Conservation (phyloP, 2,113 vertebrate species). For the Pluvialis apricaria region DNA sequence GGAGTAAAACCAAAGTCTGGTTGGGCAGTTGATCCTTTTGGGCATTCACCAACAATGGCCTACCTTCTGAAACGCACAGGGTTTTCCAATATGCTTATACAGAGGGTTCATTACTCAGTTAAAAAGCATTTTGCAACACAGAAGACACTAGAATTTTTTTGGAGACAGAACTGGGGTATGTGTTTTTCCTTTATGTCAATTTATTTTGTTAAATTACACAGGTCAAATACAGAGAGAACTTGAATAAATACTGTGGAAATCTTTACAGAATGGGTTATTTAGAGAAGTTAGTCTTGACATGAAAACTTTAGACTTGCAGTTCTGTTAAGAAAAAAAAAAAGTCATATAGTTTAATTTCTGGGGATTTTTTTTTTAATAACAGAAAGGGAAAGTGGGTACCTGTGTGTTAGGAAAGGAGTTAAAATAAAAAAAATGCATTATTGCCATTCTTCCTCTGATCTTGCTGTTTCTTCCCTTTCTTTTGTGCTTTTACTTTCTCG, state of each 20-base stretch:
- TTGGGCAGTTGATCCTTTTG: conserved; percentile 92
- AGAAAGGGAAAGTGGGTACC: not conserved
- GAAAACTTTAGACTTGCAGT: not conserved
- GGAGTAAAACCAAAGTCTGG: conserved; percentile 85
- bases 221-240: not conserved
- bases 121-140: conserved; percentile 87
- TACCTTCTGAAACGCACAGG: conserved; percentile 88
- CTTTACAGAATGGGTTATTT: not conserved
- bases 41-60: conserved; percentile 89
- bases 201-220: not conserved
- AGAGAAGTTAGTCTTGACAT: not conserved
- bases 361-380: not conserved
- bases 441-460: not conserved
- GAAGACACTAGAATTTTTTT: conserved; percentile 87
- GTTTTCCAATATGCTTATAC: conserved; percentile 87
- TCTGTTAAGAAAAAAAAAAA: not conserved
- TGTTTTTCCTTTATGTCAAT: not conserved
- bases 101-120: conserved; percentile 88
- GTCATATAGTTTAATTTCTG: rapidly evolving
- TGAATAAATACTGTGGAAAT: not conserved
- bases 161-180: conserved; percentile 95
- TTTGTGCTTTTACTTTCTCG: not conserved
- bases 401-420: not conserved
- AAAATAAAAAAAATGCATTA: not conserved
- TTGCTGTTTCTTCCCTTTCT: not conserved